These are phyloP conservation scores for Toxotes chatareus DNA, from an alignment of 2,113 vertebrate species.

Conservation along the genomic window DNA sequence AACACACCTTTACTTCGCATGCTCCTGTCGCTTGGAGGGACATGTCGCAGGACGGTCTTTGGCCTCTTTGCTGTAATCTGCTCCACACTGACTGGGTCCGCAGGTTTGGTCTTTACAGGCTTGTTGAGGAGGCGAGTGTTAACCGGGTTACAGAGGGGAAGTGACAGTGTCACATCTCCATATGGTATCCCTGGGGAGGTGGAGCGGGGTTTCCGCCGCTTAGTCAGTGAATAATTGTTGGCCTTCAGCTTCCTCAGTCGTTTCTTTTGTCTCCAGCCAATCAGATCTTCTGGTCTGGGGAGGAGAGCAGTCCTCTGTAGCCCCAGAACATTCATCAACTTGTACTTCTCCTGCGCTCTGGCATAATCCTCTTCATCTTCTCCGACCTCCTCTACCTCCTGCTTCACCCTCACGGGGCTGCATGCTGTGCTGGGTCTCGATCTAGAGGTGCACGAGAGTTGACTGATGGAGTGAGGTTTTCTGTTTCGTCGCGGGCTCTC, in stretches of 20 bases:
- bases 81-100: slow-evolving; percentile 16
- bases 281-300: slow-evolving; percentile 83
- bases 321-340: slow-evolving; percentile 86
- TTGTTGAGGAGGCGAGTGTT: slow-evolving; percentile 75
- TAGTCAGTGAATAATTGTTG: slow-evolving; percentile 85
- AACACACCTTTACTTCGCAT: slow-evolving; percentile 76
- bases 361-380: slow-evolving; percentile 84
- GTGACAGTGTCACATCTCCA: slow-evolving; percentile 60
- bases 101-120: slow-evolving; percentile 70
- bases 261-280: slow-evolving; percentile 87
- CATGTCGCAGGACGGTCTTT: background rate
- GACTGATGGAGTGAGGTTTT: slow-evolving; percentile 39
- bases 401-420: slow-evolving; percentile 78
- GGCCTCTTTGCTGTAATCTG: slow-evolving; percentile 59
- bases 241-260: slow-evolving; percentile 86
- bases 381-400: slow-evolving; percentile 75
- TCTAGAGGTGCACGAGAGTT: slow-evolving; percentile 56
- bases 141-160: slow-evolving; percentile 80
- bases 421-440: slow-evolving; percentile 44
- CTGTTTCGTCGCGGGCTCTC: slow-evolving; percentile 69
- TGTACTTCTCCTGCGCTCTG: slow-evolving; percentile 86
- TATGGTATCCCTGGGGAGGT: slow-evolving; percentile 48
- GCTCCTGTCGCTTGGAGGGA: slow-evolving; percentile 76
- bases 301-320: slow-evolving; percentile 85
- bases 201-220: slow-evolving; percentile 79